Base-by-base conservation (phyloP, 2,888 invertebrate species). In the Drosophila subsilvestris region DNA sequence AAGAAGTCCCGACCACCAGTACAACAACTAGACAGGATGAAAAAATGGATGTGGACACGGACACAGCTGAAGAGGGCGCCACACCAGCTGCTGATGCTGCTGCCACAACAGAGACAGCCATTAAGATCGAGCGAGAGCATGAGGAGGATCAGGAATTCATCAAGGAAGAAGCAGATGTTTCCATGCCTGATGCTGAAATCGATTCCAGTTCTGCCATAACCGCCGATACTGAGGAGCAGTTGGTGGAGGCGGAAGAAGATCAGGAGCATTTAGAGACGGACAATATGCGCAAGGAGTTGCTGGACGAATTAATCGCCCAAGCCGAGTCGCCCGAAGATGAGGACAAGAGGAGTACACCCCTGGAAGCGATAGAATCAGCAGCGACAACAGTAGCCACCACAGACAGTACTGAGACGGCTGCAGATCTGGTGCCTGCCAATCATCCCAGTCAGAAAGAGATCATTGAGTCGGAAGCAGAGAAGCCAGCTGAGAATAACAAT, bases 281-380 rank as follows among this genome's bases (percentile, higher is more conserved):
- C 14, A 84, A 61, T 56, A 80, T 85, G 25, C 73, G 78, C 5
- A 84, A 84, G 58, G 76, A 70, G 25, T 59, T 86, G 17, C 59
- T 88, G 1, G 89, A 82, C 37, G 87, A 89, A 22, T 49, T 89
- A 14, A 87, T 84, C 48, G 79, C 79, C 14, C 81, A 84, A 50
- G 70, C 79, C 0, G 75, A 72, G 18, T 67, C 60, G 12, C 49
- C 60, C 3, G 45, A 63, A 10, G 59, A 59, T 12, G 60, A 42
- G 12, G 65, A 55, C 2, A 25, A 49, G 56, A 25, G 10, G n/a
- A 42, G 3, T n/a, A 42, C 27, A 5, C 58, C 29, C n/a, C 20
- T 25, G 9, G 48, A 45, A 7, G 53, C 49, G 45, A 20, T 45
- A 25, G 49, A 53, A 18, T 9, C 51, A 62, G 1, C 42, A 22